Base-by-base conservation (phyloP, 2,888 invertebrate species). In the Drosophila macrospina region DNA sequence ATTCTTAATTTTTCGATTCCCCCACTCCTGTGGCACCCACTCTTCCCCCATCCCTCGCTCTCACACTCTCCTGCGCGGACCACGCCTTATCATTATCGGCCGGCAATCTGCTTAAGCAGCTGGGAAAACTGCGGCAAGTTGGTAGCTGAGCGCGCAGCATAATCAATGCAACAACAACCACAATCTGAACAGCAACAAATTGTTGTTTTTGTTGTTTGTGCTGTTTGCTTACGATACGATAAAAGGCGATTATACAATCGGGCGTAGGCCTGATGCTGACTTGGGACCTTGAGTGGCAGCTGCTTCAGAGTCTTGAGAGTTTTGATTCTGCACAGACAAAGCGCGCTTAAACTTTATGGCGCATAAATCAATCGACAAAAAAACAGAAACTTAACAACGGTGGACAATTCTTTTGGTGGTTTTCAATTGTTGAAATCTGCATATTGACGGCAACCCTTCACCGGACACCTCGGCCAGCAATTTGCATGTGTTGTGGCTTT, bases 321-420 rank as follows among this genome's bases (percentile, higher is more conserved):
- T 30, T 73, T 52, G 69, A 57, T 57, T 60, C 60, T 44, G 47
- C 36, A 32, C 30, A 56, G 61, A 85, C 87, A 88, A 72, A 81
- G 85, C 60, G 51, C 65, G 57, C 69, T 77, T 73, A 86, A 88
- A 54, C 39, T 86, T 88, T 86, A 80, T 83, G 74, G 69, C 67
- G 50, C 86, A 86, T 88, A 88, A 83, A 83, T 88, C 81, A 88
- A 71, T 42, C 42, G 28, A 66, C 56, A 61, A 61, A 20, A 34
- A 28, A 44, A 32, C 24, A 39, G 50, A 37, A 57, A 30, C 11
- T 45, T 20, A 32, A 44, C 42, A 30, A 59, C 26, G 41, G 63
- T 67, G 67, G 77, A 71, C 79, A 77, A 77, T 79, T 79, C 65
- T 76, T 65, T 61, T 54, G 54, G 45, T 39, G 32, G 61, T 13